A percentile compares a stretch with the other conserved stretches of the same genome.
Conservation (phyloP, 2,113 vertebrate species). For the Sinocyclocheilus grahami region DNA sequence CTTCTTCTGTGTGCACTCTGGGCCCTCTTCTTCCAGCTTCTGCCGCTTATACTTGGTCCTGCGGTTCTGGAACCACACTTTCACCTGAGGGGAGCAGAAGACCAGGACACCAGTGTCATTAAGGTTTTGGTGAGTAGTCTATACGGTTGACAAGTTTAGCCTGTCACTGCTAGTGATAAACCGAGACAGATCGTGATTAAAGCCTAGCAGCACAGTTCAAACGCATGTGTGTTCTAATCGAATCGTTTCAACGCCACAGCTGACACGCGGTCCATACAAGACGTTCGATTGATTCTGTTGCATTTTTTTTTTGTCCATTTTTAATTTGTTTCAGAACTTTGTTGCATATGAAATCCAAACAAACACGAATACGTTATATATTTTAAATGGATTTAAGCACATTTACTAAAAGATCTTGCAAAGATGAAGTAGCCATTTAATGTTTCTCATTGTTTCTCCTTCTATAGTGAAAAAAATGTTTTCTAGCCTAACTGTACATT, state of each 20-base stretch:
- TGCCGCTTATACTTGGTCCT: conserved; percentile 97
- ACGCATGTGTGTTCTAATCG: not conserved
- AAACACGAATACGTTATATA: not conserved
- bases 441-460: not conserved
- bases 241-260: not conserved
- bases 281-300: not conserved
- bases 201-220: not conserved
- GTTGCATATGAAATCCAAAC: not conserved
- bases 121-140: not conserved
- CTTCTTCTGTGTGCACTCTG: conserved; percentile 94
- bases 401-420: not conserved
- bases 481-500: not conserved
- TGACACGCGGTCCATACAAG: not conserved
- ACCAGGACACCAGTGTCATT: not conserved
- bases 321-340: not conserved
- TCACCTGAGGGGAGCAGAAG: conserved; percentile 80
- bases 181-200: not conserved
- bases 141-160: not conserved
- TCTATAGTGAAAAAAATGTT: not conserved
- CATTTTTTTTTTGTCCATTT: not conserved
- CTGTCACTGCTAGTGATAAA: not conserved
- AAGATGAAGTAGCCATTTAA: not conserved
- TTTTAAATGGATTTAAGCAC: not conserved
- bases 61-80: conserved; percentile 99
- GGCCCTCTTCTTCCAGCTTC: conserved; percentile 97